These are phyloP conservation scores for Magallana angulata DNA, from an alignment of 1,140 invertebrate genomes.

Conservation along the genomic window DNA sequence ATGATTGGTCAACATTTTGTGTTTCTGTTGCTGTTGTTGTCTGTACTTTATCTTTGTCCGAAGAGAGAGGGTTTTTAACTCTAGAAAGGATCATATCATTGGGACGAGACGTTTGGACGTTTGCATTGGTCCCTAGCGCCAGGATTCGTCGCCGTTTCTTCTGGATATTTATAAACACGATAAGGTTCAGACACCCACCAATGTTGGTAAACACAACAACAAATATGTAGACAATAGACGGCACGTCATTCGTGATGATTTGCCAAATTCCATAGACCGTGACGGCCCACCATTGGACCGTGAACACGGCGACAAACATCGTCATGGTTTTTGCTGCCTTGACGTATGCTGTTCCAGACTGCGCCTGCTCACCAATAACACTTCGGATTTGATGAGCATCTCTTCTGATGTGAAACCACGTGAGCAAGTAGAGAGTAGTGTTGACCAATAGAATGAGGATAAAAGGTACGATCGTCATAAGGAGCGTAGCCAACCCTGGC, in stretches of 20 bases:
- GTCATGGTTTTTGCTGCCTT: slow-evolving; percentile 16
- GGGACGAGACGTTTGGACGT: not conserved
- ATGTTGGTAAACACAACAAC: slow-evolving; percentile 25
- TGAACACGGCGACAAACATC: slow-evolving; percentile 37
- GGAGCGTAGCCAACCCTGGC: not conserved
- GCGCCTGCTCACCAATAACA: not conserved
- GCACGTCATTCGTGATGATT: not conserved
- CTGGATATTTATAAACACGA: slow-evolving; percentile 19
- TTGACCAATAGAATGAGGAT: slow-evolving; percentile 23
- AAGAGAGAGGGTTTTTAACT: not conserved
- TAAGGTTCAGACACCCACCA: not conserved
- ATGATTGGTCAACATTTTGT: too few species aligned
- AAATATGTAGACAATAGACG: not conserved
- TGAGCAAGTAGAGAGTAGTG: slow-evolving; percentile 18
- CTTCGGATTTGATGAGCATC: not conserved
- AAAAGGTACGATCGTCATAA: not conserved
- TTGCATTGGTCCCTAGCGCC: not conserved
- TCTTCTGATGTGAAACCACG: slow-evolving; percentile 31
- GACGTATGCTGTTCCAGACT: not conserved
- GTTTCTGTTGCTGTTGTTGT: not conserved
- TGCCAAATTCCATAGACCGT: slow-evolving; percentile 25
- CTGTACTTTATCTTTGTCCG: not conserved
- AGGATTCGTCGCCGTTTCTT: not conserved
- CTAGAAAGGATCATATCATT: not conserved
- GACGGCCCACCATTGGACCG: slow-evolving; percentile 23